Evolutionary conservation across 2,888 invertebrate species (phyloP).

Genomic region (Aethes cnicana): DNA sequence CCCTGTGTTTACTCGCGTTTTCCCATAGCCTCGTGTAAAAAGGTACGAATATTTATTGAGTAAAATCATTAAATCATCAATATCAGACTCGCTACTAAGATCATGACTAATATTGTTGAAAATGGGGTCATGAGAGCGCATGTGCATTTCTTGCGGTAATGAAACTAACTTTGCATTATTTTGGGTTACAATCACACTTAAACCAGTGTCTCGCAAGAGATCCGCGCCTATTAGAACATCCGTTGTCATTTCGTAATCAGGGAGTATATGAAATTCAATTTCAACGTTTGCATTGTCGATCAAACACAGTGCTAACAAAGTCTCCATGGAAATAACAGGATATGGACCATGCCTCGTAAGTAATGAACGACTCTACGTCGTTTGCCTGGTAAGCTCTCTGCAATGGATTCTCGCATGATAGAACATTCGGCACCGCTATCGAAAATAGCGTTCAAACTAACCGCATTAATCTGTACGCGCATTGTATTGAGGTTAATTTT

Average conservation of each 20-base stretch:
- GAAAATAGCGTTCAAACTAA: no score
- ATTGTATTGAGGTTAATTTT: no score
- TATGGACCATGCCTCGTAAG: not conserved
- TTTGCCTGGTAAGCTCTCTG: no score
- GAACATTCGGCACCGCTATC: no score
- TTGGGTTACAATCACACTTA: no score
- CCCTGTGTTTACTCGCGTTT: constrained; percentile 40
- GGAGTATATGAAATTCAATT: constrained; percentile 7
- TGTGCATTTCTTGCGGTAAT: constrained; percentile 24
- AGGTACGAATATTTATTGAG: no score
- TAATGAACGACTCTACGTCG: no score
- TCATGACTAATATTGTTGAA: constrained; percentile 37
- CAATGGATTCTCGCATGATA: no score
- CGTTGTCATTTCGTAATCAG: constrained; percentile 2
- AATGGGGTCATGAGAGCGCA: constrained; percentile 19
- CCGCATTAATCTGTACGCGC: no score
- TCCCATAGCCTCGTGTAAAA: constrained; percentile 38
- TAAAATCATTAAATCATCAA: constrained; percentile 29
- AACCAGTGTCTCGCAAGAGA: no score
- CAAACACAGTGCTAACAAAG: not conserved
- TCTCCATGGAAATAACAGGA: not conserved
- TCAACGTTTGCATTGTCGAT: not conserved
- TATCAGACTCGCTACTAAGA: constrained; percentile 29
- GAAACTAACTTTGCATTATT: no score
- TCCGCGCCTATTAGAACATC: no score